A percentile compares a stretch with the other conserved stretches of the same genome.
Evolutionary conservation across 2,797 vertebrate species (phyloP).

Genomic region (Mormyrus proboscirostris): DNA sequence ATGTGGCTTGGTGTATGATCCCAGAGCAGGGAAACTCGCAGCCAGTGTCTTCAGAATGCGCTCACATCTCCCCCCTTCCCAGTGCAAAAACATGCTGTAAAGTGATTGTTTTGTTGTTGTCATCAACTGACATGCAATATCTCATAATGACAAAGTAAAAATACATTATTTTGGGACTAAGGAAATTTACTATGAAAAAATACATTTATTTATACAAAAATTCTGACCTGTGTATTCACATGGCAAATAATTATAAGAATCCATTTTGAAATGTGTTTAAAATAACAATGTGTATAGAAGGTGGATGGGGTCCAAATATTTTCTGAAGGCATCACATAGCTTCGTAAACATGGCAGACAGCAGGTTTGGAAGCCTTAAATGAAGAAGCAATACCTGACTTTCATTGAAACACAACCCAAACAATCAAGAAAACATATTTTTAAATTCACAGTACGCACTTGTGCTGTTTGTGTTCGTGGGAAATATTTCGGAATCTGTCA

Average conservation of each 20-base stretch:
- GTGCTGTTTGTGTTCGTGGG: neutral
- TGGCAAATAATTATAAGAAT: neutral
- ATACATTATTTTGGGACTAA: neutral
- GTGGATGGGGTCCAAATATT: neutral
- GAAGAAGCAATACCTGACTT: neutral
- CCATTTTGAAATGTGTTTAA: neutral
- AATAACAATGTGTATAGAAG: neutral
- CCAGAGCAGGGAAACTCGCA: neutral
- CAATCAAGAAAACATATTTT: neutral
- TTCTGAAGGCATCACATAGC: neutral
- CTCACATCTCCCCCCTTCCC: neutral
- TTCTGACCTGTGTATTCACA: neutral
- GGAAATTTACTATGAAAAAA: neutral
- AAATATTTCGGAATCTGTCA: neutral
- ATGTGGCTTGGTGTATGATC: neutral
- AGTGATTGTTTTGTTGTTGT: neutral
- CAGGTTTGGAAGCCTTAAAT: neutral
- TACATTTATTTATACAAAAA: neutral
- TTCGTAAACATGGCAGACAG: neutral
- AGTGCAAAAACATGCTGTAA: neutral
- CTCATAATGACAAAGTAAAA: neutral
- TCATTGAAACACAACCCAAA: neutral
- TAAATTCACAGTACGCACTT: neutral
- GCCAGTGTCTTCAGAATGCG: neutral
- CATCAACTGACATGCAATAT: neutral